Conservation (phyloP, 2,797 vertebrate species). For the Paramormyrops hopkinsi region DNA sequence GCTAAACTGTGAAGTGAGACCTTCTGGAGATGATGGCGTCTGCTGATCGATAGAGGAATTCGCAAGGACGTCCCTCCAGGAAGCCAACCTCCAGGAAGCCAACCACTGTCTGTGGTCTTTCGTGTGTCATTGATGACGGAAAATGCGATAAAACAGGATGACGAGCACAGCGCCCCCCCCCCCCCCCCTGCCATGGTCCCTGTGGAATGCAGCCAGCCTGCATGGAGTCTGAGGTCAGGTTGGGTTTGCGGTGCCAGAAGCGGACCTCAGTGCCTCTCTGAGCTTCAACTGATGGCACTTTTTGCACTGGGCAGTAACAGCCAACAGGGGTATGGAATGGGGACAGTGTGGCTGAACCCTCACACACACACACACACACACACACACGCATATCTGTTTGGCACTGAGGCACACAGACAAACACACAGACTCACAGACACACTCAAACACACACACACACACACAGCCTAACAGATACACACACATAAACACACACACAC, state of each 20-base stretch:
- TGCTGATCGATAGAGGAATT: background rate
- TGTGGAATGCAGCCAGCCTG: background rate
- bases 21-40: background rate
- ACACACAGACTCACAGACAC: slow-evolving; percentile 5
- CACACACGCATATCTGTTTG: background rate
- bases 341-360: slow-evolving; percentile 28
- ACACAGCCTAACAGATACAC: background rate
- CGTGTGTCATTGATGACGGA: background rate
- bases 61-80: background rate
- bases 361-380: slow-evolving; percentile 5
- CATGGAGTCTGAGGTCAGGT: background rate
- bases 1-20: background rate
- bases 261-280: background rate
- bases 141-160: background rate
- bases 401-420: background rate
- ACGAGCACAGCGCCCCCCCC: background rate
- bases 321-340: slow-evolving; percentile 52
- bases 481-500: too few relatives aligned
- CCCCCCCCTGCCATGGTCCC: background rate
- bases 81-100: background rate
- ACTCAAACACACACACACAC: background rate
- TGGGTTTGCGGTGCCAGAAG: background rate
- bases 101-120: background rate
- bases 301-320: slow-evolving; percentile 19
- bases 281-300: background rate